Conservation (phyloP, 2,113 vertebrate genomes). For the Hyaena hyaena region DNA sequence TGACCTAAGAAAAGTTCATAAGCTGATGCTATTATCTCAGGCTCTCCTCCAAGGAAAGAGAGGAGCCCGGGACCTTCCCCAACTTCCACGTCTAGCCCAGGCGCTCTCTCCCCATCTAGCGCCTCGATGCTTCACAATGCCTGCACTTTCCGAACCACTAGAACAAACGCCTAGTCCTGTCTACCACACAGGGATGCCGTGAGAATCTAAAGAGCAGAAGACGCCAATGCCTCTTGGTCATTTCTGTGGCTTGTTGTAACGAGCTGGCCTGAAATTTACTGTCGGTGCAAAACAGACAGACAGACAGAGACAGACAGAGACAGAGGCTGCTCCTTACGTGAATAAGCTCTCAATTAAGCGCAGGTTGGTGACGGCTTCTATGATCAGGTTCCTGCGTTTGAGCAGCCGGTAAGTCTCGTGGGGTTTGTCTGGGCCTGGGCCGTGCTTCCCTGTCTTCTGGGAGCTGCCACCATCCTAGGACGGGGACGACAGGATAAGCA, state of each 20-base stretch:
- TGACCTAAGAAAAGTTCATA: neutral
- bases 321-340: slow-evolving; percentile 87
- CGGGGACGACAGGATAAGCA: neutral
- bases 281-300: too few relatives aligned
- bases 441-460: slow-evolving; percentile 71
- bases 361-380: slow-evolving; percentile 92
- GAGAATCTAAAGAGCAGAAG: neutral
- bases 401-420: slow-evolving; percentile 94
- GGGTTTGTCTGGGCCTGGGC: slow-evolving; percentile 77
- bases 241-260: neutral
- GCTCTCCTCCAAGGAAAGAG: neutral
- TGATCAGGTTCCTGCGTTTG: slow-evolving; percentile 95
- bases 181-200: neutral
- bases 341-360: slow-evolving; percentile 94
- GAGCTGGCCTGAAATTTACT: neutral
- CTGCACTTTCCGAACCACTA: neutral
- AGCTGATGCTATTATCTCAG: neutral
- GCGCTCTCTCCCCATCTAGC: neutral
- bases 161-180: neutral
- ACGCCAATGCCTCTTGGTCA: neutral
- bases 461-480: slow-evolving; percentile 69
- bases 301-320: too few relatives aligned
- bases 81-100: accelerated
- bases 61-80: neutral
- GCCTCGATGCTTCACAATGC: accelerated